Evolutionary conservation across 2,888 invertebrate genomes (phyloP), one percentile per base, ranked within the genome.

Genomic region (Drosophila cracens): DNA sequence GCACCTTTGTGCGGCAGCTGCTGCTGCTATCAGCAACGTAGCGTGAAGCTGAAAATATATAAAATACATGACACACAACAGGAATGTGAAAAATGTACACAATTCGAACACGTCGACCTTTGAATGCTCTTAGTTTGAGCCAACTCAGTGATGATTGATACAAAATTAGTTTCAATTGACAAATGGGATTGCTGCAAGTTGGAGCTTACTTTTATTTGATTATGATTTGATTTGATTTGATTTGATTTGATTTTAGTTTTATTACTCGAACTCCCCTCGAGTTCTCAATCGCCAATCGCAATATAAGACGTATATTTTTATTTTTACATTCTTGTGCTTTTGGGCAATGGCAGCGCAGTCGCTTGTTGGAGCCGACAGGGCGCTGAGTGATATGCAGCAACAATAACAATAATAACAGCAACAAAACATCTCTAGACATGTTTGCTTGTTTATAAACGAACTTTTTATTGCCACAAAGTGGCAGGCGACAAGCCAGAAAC

Each of bases 381-480:
- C 81, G 86, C 74, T 73, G 81, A 84, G 67, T 82, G 84, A 84
- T 81, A 71, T 76, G 71, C 72, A 62, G 72, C 72, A 68, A 76
- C 78, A 77, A 71, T 67, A 79, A 64, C 74, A 71, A 65, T 60
- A 68, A 68, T 54, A 70, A 68, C 61, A 58, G 56, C 67, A 81
- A 76, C 65, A 66, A 73, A 65, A 76, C 79, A 77, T 73, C 71
- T 69, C 77, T 60, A 68, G 75, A 62, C 64, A 77, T 80, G 84
- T 84, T 83, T 85, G 87, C 81, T 82, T 82, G 82, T 85, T 86
- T 85, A 85, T 83, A 87, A 85, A 82, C 87, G 82, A 85, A 82
- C 81, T 85, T 85, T 86, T 85, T 87, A 86, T 87, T 87, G 87
- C 87, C 82, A 65, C 82, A 86, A 83, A 84, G 84, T 85, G 84